Percentiles rank a stretch among this genome's conserved stretches.
Evolutionary conservation across 2,113 vertebrate genomes (phyloP).

Genomic region (Oplegnathus fasciatus): DNA sequence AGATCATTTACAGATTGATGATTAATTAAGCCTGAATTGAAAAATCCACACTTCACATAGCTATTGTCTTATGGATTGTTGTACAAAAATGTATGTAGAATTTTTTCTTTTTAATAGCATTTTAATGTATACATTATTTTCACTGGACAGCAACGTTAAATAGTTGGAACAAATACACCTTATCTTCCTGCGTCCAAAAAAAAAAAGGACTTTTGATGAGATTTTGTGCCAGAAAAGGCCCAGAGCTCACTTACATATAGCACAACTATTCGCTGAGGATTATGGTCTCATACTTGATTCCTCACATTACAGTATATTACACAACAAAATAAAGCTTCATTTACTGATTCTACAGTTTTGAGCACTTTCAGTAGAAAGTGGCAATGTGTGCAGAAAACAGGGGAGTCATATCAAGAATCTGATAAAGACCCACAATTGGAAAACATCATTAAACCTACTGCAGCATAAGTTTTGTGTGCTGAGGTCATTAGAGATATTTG

Average conservation of each 20-base stretch:
- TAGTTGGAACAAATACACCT: not conserved
- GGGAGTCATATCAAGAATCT: not conserved
- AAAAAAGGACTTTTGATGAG: not conserved
- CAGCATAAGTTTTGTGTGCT: not conserved
- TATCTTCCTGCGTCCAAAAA: not conserved
- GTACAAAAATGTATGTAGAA: too few relatives aligned
- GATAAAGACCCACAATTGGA: not conserved
- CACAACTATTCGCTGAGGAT: slow-evolving; percentile 21
- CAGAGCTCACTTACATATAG: not conserved
- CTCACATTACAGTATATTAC: slow-evolving; percentile 21
- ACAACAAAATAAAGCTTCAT: slow-evolving; percentile 14
- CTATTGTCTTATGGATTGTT: too few relatives aligned
- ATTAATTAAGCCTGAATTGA: too few relatives aligned
- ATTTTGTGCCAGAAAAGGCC: not conserved
- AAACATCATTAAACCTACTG: slow-evolving; percentile 9
- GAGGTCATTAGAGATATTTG: not conserved
- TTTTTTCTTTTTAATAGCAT: too few relatives aligned
- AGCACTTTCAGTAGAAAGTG: slow-evolving; percentile 20
- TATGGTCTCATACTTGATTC: slow-evolving; percentile 27
- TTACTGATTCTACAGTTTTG: slow-evolving; percentile 2
- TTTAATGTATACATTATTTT: not conserved
- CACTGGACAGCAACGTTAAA: not conserved
- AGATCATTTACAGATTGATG: too few relatives aligned
- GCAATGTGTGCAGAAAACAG: slow-evolving; percentile 26
- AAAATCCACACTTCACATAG: too few relatives aligned